These are phyloP conservation scores for Ornithoptera alexandrae DNA, from an alignment of 2,888 invertebrate genomes.

Conservation along the genomic window DNA sequence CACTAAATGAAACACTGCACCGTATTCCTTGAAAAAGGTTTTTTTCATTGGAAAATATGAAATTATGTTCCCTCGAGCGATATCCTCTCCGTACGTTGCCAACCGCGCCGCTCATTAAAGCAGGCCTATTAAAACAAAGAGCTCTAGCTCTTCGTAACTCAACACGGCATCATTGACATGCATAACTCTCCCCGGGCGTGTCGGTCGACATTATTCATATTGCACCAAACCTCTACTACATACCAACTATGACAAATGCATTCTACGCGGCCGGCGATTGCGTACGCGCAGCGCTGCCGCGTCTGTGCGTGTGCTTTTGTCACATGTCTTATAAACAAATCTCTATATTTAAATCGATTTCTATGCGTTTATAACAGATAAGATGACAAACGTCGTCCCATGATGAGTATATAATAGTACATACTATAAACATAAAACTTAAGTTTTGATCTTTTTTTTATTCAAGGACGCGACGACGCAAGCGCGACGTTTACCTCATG, in stretches of 20 bases:
- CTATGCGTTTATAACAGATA: background rate
- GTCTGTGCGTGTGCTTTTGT: conserved; percentile 21
- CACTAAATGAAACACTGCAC: conserved; percentile 6
- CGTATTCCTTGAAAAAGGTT: background rate
- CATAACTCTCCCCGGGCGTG: conserved; percentile 54
- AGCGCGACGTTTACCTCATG: too few relatives aligned
- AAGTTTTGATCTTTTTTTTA: too few relatives aligned
- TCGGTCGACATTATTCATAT: conserved; percentile 55
- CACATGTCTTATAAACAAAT: conserved; percentile 22
- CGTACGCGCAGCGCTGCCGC: conserved; percentile 30
- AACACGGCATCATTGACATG: conserved; percentile 50
- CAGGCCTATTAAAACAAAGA: conserved; percentile 31
- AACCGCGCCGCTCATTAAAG: conserved; percentile 28
- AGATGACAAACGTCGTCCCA: background rate
- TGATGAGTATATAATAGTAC: background rate
- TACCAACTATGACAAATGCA: conserved; percentile 51
- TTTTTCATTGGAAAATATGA: conserved; percentile 18
- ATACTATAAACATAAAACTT: too few relatives aligned
- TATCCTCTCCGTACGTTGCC: conserved; percentile 22
- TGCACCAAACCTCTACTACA: conserved; percentile 48
- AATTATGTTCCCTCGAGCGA: conserved; percentile 24
- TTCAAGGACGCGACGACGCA: too few relatives aligned
- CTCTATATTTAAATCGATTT: conserved; percentile 15
- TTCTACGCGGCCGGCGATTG: conserved; percentile 33
- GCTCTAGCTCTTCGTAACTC: conserved; percentile 34